phyloP scores from a whole-genome alignment of 2,113 vertebrate species.

The Apeltes quadracus region DNA sequence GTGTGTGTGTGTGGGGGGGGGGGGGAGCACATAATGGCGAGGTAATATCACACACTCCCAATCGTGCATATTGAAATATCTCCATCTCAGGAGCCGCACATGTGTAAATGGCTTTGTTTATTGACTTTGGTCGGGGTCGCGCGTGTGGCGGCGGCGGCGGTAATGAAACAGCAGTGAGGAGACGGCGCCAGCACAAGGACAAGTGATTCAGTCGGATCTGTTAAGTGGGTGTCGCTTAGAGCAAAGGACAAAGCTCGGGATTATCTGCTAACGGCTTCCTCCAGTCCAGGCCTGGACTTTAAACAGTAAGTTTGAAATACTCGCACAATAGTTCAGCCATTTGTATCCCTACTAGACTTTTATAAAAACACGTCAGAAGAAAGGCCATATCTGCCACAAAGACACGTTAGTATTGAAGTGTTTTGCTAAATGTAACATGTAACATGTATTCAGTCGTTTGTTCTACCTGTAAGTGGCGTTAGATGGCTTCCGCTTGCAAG shows the following conservation, averaged over 20 bases:
- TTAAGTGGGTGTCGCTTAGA: neutral
- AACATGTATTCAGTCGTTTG: neutral
- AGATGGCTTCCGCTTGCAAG: conserved; percentile 1
- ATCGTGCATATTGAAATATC: conserved; percentile 68
- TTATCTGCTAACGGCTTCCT: neutral
- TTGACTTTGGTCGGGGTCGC: conserved; percentile 63
- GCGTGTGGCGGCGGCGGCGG: conserved; percentile 34
- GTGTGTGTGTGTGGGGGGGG: neutral
- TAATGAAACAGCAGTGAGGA: conserved; percentile 63
- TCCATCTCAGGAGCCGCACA: conserved; percentile 46
- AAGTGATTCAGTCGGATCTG: conserved; percentile 32
- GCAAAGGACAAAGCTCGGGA: neutral
- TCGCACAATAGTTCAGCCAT: neutral
- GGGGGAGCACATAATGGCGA: conserved; percentile 26
- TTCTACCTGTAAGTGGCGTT: conserved; percentile 35
- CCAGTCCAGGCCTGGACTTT: too few relatives aligned
- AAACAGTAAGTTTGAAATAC: too few relatives aligned
- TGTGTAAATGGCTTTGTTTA: conserved; percentile 72
- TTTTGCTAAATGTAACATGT: neutral
- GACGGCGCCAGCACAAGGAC: conserved; percentile 29
- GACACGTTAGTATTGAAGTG: neutral
- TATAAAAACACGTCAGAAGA: neutral
- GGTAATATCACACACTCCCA: conserved; percentile 62
- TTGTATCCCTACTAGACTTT: neutral
- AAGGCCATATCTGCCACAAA: too few relatives aligned